Evolutionary conservation across 1,140 invertebrate genomes (phyloP), one percentile per base, ranked within the genome.

Genomic region (Listronotus oregonensis): DNA sequence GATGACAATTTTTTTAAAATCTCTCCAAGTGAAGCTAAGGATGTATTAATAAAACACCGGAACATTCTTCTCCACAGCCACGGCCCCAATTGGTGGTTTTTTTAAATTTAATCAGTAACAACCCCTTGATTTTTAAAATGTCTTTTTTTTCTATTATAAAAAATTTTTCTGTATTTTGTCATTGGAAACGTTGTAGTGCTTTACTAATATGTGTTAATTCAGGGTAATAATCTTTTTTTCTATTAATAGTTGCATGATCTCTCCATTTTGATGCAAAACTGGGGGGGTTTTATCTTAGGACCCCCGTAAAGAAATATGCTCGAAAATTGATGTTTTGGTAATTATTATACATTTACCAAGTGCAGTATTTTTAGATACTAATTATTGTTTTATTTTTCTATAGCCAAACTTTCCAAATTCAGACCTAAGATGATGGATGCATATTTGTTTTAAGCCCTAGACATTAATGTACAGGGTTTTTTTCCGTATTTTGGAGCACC

Each of bases 1-100:
- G 80, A 82, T 44, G 85, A 82, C 39, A 88, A 86, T 77, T 78
- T 87, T 49, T 85, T 83, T 71, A 85, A 84, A 73, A 86, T 92
- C 64, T 79, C 82, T 72, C 68, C 75, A 18, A 80, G 81, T 31
- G 85, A 87, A 72, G 90, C 90, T 59, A 83, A 86, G 56, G 85
- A 88, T 66, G 76, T 63, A 71, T 93, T 12, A 80, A 81, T n/a
- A 84, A 85, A 54, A 85, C 85, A 32, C 83, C 88, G 39, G 80
- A 85, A 59, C 77, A 77, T 64, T 82, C 80, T 8, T 77, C 83
- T 68, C 77, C 86, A 17, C 81, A 84, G 74, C 73, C 84, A 15
- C 52, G 34, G 88, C 90, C 64, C 78, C 85, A 43, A 82, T 80
- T 68, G 87, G 86, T 91, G 82, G 81, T n/a, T 79, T 66, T 21